These are phyloP conservation scores for Parnassius glacialis DNA, from an alignment of 2,888 invertebrate genomes.

Conservation along the genomic window DNA sequence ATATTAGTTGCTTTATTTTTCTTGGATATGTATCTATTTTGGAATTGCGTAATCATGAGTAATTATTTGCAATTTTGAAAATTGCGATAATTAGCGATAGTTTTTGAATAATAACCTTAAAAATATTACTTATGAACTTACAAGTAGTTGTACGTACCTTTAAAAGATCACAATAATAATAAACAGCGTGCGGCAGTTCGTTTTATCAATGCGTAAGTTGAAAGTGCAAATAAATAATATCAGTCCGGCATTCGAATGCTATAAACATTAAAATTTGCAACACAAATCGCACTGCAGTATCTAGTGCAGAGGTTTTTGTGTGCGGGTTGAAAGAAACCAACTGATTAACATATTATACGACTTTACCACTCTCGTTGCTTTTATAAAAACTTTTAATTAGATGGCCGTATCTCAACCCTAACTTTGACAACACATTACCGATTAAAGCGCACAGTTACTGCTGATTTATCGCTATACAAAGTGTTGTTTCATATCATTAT, in stretches of 20 bases:
- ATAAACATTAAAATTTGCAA: slow-evolving; percentile 66
- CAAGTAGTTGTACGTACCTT: slow-evolving; percentile 25
- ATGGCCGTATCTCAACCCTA: slow-evolving; percentile 45
- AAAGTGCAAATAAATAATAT: slow-evolving; percentile 15
- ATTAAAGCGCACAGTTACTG: slow-evolving; percentile 66
- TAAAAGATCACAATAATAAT: slow-evolving; percentile 9
- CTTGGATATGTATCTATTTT: too few relatives aligned
- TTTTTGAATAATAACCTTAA: not conserved
- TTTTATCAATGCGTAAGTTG: not conserved
- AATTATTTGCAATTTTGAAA: not conserved
- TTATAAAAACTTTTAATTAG: slow-evolving; percentile 40
- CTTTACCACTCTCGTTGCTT: slow-evolving; percentile 54
- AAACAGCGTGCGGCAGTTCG: not conserved
- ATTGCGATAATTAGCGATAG: too few relatives aligned
- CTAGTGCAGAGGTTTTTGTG: slow-evolving; percentile 79
- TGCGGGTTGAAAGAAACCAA: slow-evolving; percentile 71
- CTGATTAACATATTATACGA: slow-evolving; percentile 75
- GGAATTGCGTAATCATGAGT: not conserved
- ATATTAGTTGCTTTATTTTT: too few relatives aligned
- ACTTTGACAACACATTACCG: slow-evolving; percentile 62
- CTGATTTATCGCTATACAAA: slow-evolving; percentile 68
- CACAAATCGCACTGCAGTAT: slow-evolving; percentile 79
- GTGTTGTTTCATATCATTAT: slow-evolving; percentile 74
- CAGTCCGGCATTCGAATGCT: slow-evolving; percentile 15
- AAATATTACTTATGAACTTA: not conserved